Conservation (phyloP, 2,888 invertebrate species). For the Lissonota sp. region DNA sequence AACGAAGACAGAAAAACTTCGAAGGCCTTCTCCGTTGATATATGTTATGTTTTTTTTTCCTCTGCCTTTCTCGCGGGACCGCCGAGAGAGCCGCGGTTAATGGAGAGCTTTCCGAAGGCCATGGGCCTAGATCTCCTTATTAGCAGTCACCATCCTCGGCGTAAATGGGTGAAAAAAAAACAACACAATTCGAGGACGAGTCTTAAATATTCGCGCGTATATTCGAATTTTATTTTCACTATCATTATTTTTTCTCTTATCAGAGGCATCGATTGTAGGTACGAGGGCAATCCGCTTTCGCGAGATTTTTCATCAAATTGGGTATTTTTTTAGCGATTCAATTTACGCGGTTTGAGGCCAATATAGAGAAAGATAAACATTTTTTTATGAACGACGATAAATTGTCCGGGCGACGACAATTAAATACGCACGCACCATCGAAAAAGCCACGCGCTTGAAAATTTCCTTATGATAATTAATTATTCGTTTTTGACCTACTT, state of each 20-base stretch:
- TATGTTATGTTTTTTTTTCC: constrained; percentile 21
- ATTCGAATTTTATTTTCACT: constrained; percentile 14
- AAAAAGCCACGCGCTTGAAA: neutral
- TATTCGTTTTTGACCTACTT: neutral
- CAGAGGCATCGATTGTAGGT: neutral
- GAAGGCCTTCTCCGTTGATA: constrained; percentile 54
- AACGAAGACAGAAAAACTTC: constrained; percentile 36
- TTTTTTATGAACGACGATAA: no score
- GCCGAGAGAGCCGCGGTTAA: constrained; percentile 57
- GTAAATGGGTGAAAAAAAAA: constrained; percentile 58
- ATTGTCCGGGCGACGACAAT: no score
- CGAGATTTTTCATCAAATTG: neutral
- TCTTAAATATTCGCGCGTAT: constrained; percentile 57
- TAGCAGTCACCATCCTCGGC: constrained; percentile 63
- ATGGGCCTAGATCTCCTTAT: constrained; percentile 71
- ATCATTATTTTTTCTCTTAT: neutral
- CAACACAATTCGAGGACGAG: constrained; percentile 73
- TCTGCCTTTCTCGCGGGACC: constrained; percentile 52
- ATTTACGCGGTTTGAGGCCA: neutral
- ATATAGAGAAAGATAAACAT: no score
- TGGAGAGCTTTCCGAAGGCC: constrained; percentile 62
- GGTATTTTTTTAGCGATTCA: neutral
- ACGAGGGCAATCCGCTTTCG: no score
- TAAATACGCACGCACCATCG: neutral
- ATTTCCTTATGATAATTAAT: neutral